phyloP scores from a whole-genome alignment of 1,140 invertebrate species.

The Drosophila orosa region DNA sequence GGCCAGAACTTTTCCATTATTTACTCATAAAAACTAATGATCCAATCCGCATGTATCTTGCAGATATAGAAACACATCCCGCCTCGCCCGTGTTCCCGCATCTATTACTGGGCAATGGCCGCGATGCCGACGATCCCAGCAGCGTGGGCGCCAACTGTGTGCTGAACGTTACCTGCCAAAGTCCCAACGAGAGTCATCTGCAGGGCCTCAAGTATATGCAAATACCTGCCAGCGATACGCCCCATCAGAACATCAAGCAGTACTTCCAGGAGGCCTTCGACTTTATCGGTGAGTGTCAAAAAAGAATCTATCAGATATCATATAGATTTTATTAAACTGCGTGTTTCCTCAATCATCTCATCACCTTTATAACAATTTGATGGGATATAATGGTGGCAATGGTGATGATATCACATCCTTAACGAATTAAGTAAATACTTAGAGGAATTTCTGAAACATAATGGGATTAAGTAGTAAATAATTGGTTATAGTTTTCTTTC shows the following conservation, averaged over 20 bases:
- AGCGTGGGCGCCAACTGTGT: conserved; percentile 91
- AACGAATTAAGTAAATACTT: neutral
- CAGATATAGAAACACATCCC: conserved; percentile 90
- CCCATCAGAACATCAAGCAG: conserved; percentile 95
- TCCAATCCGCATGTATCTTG: conserved; percentile 46
- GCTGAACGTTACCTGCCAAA: conserved; percentile 92
- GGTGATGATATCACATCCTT: conserved; percentile 2
- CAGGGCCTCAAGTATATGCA: conserved; percentile 91
- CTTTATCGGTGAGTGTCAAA: conserved; percentile 93
- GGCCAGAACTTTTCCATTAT: conserved; percentile 56
- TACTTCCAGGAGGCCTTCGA: conserved; percentile 96
- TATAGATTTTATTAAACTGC: neutral
- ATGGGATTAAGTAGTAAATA: neutral
- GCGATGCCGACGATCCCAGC: conserved; percentile 91
- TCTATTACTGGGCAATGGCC: conserved; percentile 94
- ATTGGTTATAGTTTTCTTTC: neutral
- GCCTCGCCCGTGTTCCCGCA: conserved; percentile 94
- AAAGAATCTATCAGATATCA: neutral
- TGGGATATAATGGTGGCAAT: neutral
- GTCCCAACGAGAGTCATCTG: conserved; percentile 89
- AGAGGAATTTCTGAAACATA: neutral
- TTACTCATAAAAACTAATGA: conserved; percentile 59
- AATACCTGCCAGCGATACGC: conserved; percentile 93
- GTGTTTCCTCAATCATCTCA: conserved; percentile 1
- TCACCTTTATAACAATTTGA: neutral